Evolutionary conservation across 2,113 vertebrate species (phyloP).

Genomic region (Ursus arctos): DNA sequence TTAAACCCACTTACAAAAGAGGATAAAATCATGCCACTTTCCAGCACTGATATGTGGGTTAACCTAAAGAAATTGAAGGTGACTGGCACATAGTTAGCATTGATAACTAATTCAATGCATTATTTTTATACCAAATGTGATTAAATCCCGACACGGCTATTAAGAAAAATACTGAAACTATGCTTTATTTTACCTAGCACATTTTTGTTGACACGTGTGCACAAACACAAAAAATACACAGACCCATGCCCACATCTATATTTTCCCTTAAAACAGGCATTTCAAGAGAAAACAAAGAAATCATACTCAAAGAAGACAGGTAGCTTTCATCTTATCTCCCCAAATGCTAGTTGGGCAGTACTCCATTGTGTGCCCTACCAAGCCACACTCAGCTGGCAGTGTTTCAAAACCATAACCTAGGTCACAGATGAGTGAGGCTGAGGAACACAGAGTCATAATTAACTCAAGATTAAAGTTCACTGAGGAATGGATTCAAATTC

Average conservation of each 20-base stretch:
- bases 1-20: neutral
- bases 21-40: neutral
- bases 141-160: neutral
- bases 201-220: neutral
- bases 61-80: neutral
- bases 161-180: neutral
- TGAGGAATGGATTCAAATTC: conserved; percentile 15
- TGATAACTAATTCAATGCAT: neutral
- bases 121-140: neutral
- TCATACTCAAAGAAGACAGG: neutral
- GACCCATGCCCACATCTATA: neutral
- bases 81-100: neutral
- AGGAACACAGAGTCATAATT: neutral
- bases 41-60: neutral
- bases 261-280: neutral
- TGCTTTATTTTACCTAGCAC: neutral
- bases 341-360: neutral
- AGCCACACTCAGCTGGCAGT: neutral
- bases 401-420: neutral
- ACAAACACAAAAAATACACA: neutral
- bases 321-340: neutral
- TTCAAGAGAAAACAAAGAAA: neutral
- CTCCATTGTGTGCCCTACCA: neutral
- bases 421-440: no score
- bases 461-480: conserved; percentile 38